phyloP scores from a whole-genome alignment of 1,140 invertebrate genomes.

The Cecropterus lyciades region DNA sequence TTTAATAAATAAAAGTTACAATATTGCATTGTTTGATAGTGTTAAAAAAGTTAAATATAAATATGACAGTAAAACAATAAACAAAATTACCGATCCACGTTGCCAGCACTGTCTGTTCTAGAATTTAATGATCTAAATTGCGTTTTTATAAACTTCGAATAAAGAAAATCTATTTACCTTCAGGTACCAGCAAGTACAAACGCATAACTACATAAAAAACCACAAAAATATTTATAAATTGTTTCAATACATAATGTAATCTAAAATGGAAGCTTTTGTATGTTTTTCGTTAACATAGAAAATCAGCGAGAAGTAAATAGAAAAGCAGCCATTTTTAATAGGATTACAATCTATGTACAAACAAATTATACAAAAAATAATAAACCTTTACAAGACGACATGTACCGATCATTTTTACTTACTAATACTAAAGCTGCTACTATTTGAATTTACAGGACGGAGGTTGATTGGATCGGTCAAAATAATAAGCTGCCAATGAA shows the following conservation, averaged over 20 bases:
- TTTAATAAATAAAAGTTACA: constrained; percentile 52
- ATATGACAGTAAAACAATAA: background rate
- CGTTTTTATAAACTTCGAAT: no score
- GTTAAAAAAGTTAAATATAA: constrained; percentile 33
- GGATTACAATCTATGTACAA: no score
- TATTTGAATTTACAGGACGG: constrained; percentile 31
- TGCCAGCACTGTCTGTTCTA: constrained; percentile 5
- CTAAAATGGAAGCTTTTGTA: no score
- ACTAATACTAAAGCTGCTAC: constrained; percentile 11
- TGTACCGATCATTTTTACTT: constrained; percentile 10
- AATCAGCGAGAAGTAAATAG: no score
- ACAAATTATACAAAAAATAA: background rate
- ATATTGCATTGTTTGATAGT: constrained; percentile 47
- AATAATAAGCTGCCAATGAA: constrained; percentile 28
- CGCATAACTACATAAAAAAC: no score
- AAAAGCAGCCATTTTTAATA: background rate
- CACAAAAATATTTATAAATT: no score
- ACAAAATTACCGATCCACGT: constrained; percentile 15
- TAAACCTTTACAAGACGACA: background rate
- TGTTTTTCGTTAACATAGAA: no score
- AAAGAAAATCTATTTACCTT: no score
- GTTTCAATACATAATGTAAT: no score
- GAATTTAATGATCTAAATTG: no score
- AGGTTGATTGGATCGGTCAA: constrained; percentile 23
- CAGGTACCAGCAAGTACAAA: no score